Conservation (phyloP, 2,797 vertebrate genomes). For the Mus spretus region DNA sequence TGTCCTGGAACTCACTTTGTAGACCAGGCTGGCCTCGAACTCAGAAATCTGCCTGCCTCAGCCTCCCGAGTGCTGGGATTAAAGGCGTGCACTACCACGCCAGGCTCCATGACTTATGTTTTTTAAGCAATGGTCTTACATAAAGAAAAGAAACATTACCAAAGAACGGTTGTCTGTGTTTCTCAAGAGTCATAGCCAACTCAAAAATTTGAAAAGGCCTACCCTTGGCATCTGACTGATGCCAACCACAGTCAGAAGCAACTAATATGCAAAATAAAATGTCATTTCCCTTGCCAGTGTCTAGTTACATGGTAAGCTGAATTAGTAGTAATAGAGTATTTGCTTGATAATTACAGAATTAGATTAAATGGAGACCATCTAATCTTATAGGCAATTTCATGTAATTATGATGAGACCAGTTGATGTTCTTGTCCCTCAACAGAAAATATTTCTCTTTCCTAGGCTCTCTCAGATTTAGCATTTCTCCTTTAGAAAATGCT, state of each 20-base stretch:
- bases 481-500: neutral
- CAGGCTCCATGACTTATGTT: neutral
- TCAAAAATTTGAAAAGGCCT: conserved; percentile 58
- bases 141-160: neutral
- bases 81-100: no score
- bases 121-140: conserved; percentile 41
- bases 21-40: no score
- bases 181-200: conserved; percentile 34
- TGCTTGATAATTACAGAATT: conserved; percentile 44
- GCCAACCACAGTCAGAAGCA: conserved; percentile 52
- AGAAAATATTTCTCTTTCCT: conserved; percentile 13
- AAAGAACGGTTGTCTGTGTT: neutral
- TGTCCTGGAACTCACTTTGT: no score
- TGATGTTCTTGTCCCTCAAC: neutral
- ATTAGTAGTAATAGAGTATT: conserved; percentile 48
- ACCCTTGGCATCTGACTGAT: conserved; percentile 32
- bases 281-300: conserved; percentile 31
- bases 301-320: conserved; percentile 50
- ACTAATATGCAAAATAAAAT: conserved; percentile 59
- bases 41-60: no score
- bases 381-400: conserved; percentile 57
- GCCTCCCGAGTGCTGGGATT: no score
- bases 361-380: conserved; percentile 32
- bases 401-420: neutral
- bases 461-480: conserved; percentile 26